A percentile compares a stretch with the other conserved stretches of the same genome.
phyloP scores from a whole-genome alignment of 2,888 invertebrate genomes.

The Agapostemon virescens region DNA sequence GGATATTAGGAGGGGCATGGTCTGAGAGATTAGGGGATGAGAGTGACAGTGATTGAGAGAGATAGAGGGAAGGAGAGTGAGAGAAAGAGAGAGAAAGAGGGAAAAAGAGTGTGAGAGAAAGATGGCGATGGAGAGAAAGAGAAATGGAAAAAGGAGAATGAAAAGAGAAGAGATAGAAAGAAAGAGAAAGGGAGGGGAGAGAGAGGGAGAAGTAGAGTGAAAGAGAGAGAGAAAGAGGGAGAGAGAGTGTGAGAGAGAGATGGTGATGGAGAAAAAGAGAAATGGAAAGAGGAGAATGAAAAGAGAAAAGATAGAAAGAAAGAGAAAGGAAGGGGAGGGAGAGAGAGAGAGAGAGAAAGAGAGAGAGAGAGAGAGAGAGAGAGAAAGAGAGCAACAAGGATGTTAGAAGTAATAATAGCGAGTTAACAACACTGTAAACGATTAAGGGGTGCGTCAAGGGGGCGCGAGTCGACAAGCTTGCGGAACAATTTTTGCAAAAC shows the following conservation, averaged over 20 bases:
- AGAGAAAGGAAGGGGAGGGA: background rate
- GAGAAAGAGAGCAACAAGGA: slow-evolving; percentile 27
- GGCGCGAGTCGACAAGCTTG: slow-evolving; percentile 59
- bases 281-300: background rate
- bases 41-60: background rate
- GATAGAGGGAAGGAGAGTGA: background rate
- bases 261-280: background rate
- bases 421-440: slow-evolving; percentile 69
- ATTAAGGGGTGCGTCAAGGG: slow-evolving; percentile 70
- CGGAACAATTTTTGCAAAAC: slow-evolving; percentile 15
- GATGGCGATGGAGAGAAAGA: background rate
- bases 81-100: background rate
- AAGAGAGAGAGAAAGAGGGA: background rate
- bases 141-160: background rate
- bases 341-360: background rate
- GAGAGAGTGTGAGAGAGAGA: background rate
- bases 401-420: slow-evolving; percentile 61
- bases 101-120: no score
- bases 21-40: slow-evolving; percentile 9
- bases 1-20: slow-evolving; percentile 13
- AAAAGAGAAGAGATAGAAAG: background rate
- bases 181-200: slow-evolving; percentile 6
- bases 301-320: background rate
- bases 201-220: background rate
- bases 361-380: background rate